Evolutionary conservation across 2,888 invertebrate genomes (phyloP), one percentile per base, ranked within the genome.

Genomic region (Cataglyphis albicans): DNA sequence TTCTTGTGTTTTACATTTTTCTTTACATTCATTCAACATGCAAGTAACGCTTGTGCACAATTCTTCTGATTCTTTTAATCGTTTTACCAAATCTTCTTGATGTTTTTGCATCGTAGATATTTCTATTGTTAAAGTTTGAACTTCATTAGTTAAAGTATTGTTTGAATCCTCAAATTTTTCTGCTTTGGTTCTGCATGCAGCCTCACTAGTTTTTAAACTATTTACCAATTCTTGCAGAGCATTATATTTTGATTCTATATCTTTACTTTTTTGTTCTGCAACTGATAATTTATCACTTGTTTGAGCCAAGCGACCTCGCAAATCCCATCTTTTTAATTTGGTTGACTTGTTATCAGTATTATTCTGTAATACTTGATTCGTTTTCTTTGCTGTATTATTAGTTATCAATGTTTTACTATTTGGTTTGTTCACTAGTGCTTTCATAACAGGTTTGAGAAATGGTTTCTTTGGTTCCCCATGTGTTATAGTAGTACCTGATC

Each of bases 251-350:
- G 87, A 63, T 4, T 73, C 95, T 87, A 96, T 96, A 72, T 97
- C 95, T 44, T 96, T 96, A 93, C 97, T 96, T 86, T 95, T 96
- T 91, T 97, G 97, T 93, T 97, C 96, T 0, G 96, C 95, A 9
- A 96, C 95, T 70, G 96, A 96, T 85, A 96, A 96, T 76, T 96
- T 96, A 3, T 95, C 95, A 29, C 94, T 95, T 0, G 93, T 75
- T 41, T 91, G 91, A 52, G 93, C 93, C 18, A 94, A 88, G 10
- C 93, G 92, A 9, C 93, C 94, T 81, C 92, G 93, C 15, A 92
- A 76, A 81, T 94, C 94, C 94, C 94, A 94, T 82, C 92, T 94
- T 5, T 93, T 92, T 0, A 93, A 88, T 38, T 92, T 95, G 3
- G 91, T 81, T 18, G 88, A 44, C 6, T 64, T 84, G 35, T 35